Evolutionary conservation across 2,888 invertebrate genomes (phyloP).

Genomic region (Drosophila neotestacea): DNA sequence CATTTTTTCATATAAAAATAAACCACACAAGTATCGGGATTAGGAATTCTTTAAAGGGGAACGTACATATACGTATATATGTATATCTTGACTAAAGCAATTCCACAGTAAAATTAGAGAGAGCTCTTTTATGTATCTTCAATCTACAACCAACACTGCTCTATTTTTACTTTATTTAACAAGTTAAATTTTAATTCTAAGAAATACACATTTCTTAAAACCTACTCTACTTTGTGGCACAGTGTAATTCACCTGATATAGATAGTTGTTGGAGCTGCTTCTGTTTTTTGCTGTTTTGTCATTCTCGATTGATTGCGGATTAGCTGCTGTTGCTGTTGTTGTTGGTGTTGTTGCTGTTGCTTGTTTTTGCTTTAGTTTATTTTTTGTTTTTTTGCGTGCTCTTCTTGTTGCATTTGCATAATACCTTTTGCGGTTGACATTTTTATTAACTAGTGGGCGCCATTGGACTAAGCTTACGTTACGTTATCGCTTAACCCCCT

Average conservation of each 20-base stretch:
- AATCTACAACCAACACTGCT: too few relatives aligned
- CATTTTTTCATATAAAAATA: too few relatives aligned
- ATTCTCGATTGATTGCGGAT: slow-evolving; percentile 74
- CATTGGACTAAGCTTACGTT: slow-evolving; percentile 40
- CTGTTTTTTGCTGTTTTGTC: slow-evolving; percentile 55
- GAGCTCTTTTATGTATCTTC: too few relatives aligned
- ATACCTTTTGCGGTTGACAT: slow-evolving; percentile 67
- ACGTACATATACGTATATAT: too few relatives aligned
- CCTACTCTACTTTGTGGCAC: slow-evolving; percentile 11
- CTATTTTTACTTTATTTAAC: not conserved
- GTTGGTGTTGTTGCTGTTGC: slow-evolving; percentile 15
- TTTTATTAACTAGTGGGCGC: slow-evolving; percentile 70
- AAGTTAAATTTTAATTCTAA: not conserved
- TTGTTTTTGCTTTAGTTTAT: slow-evolving; percentile 12
- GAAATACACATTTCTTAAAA: not conserved
- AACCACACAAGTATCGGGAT: too few relatives aligned
- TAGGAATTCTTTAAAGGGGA: too few relatives aligned
- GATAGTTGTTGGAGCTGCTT: slow-evolving; percentile 45
- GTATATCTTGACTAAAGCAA: too few relatives aligned
- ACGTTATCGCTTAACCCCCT: slow-evolving; percentile 33
- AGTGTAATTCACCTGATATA: slow-evolving; percentile 76
- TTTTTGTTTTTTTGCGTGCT: slow-evolving; percentile 30
- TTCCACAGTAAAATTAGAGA: too few relatives aligned
- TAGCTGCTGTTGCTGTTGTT: slow-evolving; percentile 44
- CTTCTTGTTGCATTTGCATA: slow-evolving; percentile 68